Percentiles rank a stretch among this genome's conserved stretches.
These are phyloP conservation scores for Medauroidea extradentata DNA, from an alignment of 1,140 invertebrate species.

Conservation along the genomic window DNA sequence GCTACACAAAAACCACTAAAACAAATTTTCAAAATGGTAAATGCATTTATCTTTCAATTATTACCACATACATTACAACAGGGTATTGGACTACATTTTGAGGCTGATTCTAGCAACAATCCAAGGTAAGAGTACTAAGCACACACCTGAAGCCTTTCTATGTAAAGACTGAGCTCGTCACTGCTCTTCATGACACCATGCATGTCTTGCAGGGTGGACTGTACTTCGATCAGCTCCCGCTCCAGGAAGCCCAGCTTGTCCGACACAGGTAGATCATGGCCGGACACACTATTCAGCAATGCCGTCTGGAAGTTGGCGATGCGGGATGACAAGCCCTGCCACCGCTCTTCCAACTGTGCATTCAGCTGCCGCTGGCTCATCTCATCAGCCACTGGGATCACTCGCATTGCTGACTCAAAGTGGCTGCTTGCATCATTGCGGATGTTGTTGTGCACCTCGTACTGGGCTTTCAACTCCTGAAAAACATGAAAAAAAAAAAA, in stretches of 20 bases:
- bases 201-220: slow-evolving; percentile 58
- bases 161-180: slow-evolving; percentile 73
- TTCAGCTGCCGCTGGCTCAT: slow-evolving; percentile 72
- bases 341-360: slow-evolving; percentile 67
- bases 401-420: slow-evolving; percentile 70
- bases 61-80: too few relatives aligned
- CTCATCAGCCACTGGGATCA: slow-evolving; percentile 74
- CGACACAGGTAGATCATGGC: slow-evolving; percentile 62
- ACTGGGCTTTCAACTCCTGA: slow-evolving; percentile 78
- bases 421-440: slow-evolving; percentile 63
- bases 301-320: slow-evolving; percentile 61
- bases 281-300: slow-evolving; percentile 61
- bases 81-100: too few relatives aligned
- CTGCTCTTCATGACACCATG: slow-evolving; percentile 74
- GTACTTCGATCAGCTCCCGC: slow-evolving; percentile 65
- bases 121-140: too few relatives aligned
- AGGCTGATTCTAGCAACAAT: too few relatives aligned
- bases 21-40: too few relatives aligned
- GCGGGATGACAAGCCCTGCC: slow-evolving; percentile 58
- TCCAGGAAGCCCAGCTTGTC: slow-evolving; percentile 69
- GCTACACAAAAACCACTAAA: too few relatives aligned
- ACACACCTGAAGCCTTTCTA: slow-evolving; percentile 61
- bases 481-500: slow-evolving; percentile 15
- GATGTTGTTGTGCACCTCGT: slow-evolving; percentile 77
- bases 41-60: too few relatives aligned